Conservation (phyloP, 1,140 invertebrate species). For the Achroia grisella region DNA sequence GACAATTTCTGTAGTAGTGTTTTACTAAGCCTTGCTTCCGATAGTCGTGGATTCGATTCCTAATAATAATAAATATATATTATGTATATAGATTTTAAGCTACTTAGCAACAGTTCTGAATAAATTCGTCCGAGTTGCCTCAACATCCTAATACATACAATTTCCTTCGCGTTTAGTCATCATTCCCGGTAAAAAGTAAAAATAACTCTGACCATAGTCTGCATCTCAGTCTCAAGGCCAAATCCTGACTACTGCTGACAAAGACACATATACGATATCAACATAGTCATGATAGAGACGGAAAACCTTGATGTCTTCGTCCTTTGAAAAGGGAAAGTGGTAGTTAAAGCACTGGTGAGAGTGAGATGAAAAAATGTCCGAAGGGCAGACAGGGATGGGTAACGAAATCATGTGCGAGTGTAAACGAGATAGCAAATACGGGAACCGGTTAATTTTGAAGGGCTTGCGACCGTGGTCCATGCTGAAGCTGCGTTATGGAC, state of each 20-base stretch:
- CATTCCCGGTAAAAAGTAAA: conserved; percentile 69
- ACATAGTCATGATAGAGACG: conserved; percentile 19
- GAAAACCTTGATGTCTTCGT: conserved; percentile 53
- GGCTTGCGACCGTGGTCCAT: conserved; percentile 53
- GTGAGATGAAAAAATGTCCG: conserved; percentile 70
- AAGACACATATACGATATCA: conserved; percentile 23
- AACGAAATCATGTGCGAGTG: conserved; percentile 9
- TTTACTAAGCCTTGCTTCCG: too few relatives aligned
- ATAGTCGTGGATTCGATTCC: too few relatives aligned
- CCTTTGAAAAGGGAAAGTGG: conserved; percentile 73
- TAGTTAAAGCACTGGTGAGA: conserved; percentile 57
- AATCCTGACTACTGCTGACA: conserved; percentile 50
- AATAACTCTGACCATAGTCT: conserved; percentile 61
- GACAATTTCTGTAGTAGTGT: too few relatives aligned
- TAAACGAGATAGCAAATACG: conserved; percentile 26
- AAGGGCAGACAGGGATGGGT: conserved; percentile 40
- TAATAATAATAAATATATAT: too few relatives aligned
- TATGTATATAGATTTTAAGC: too few relatives aligned
- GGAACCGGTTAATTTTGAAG: conserved; percentile 71
- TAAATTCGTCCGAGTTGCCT: too few relatives aligned
- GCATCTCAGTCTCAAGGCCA: conserved; percentile 68
- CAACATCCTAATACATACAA: too few relatives aligned
- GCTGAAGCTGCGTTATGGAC: conserved; percentile 35
- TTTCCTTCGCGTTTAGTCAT: conserved; percentile 55
- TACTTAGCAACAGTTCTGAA: too few relatives aligned